Percentiles rank a stretch among this genome's conserved stretches.
These are phyloP conservation scores for Corella eumyota DNA, from an alignment of 23 tunicate species.

Conservation along the genomic window DNA sequence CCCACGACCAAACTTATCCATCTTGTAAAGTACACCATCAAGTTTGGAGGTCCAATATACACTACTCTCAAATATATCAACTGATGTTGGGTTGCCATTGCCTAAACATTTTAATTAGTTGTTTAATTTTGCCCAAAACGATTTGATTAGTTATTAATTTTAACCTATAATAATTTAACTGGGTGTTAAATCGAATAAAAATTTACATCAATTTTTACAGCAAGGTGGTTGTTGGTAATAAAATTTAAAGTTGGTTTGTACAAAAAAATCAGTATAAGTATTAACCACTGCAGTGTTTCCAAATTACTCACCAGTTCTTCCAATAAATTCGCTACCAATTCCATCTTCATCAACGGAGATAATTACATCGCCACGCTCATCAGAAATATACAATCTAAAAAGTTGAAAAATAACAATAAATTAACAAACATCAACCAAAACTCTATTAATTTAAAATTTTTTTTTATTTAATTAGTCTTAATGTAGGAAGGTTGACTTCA, in stretches of 20 bases:
- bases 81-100: slow-evolving; percentile 32
- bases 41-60: slow-evolving; percentile 63
- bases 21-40: slow-evolving; percentile 26
- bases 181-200: no score
- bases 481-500: no score
- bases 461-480: no score
- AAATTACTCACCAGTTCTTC: slow-evolving; percentile 36
- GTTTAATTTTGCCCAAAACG: no score
- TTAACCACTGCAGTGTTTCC: background rate
- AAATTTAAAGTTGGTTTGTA: no score
- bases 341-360: slow-evolving; percentile 23
- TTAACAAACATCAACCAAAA: no score
- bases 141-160: no score
- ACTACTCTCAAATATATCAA: slow-evolving; percentile 70
- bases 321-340: slow-evolving; percentile 10
- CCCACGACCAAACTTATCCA: slow-evolving; percentile 74
- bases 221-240: no score
- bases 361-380: slow-evolving; percentile 38
- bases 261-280: no score
- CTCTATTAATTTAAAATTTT: no score
- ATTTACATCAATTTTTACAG: no score
- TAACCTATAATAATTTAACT: no score
- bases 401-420: background rate
- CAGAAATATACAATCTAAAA: slow-evolving; percentile 44
- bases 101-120: slow-evolving; percentile 11